A percentile compares a stretch with the other conserved stretches of the same genome.
These are phyloP conservation scores for Mormyrus iriodes DNA, from an alignment of 2,113 vertebrate species.

Conservation along the genomic window DNA sequence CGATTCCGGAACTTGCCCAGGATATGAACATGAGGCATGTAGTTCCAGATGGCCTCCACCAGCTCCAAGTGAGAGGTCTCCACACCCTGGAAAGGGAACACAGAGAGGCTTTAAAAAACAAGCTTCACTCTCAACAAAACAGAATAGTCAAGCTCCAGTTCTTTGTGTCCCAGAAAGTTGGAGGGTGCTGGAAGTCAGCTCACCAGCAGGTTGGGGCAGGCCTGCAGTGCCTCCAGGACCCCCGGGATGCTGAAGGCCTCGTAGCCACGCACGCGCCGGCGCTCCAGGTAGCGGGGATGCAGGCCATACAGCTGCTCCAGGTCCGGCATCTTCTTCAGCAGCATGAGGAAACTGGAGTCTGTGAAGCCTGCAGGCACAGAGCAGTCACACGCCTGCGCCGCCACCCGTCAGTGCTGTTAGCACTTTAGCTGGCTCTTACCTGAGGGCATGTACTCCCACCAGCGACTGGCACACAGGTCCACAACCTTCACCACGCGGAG, in stretches of 20 bases:
- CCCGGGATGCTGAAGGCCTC: constrained; percentile 97
- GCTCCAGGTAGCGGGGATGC: constrained; percentile 91
- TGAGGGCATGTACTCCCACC: constrained; percentile 99
- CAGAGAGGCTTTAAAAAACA: background rate
- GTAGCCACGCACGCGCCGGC: constrained; percentile 85
- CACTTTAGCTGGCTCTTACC: constrained; percentile 55
- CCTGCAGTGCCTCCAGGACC: constrained; percentile 90
- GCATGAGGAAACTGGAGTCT: constrained; percentile 88
- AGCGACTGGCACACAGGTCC: constrained; percentile 90
- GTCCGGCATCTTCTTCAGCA: constrained; percentile 97
- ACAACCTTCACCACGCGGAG: constrained; percentile 93
- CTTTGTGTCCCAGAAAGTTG: background rate
- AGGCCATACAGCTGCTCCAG: constrained; percentile 95
- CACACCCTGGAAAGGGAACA: constrained; percentile 71
- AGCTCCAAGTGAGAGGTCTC: constrained; percentile 96
- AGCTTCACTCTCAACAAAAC: background rate
- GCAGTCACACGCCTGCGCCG: background rate
- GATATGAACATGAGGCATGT: constrained; percentile 99
- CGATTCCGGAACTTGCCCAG: constrained; percentile 97
- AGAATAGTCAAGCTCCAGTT: background rate
- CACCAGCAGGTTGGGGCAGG: constrained; percentile 91
- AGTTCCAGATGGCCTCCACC: constrained; percentile 98
- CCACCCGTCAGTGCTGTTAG: too few species aligned
- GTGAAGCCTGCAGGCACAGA: constrained; percentile 74
- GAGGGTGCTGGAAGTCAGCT: constrained; percentile 39